Percentiles rank a stretch among this genome's conserved stretches.
These are phyloP conservation scores for Gallinago stenura DNA, from an alignment of 2,797 vertebrate genomes.

Conservation along the genomic window DNA sequence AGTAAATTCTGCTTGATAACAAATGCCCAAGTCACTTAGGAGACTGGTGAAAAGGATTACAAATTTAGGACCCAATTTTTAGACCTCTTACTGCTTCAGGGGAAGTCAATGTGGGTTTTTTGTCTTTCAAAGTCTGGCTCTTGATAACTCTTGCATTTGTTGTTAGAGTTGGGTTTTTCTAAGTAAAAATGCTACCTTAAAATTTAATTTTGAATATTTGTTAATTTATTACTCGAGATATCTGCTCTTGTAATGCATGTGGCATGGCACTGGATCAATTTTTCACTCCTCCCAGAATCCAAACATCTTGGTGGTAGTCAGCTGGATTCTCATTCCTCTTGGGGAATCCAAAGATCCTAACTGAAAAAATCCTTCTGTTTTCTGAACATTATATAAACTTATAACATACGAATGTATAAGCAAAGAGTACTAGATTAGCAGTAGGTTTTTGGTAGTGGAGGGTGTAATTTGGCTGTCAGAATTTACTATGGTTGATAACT, in stretches of 20 bases:
- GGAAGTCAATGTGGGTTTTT: neutral
- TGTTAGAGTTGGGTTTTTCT: neutral
- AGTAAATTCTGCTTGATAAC: neutral
- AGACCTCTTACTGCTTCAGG: neutral
- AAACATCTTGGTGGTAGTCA: neutral
- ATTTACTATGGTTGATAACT: neutral
- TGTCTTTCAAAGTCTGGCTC: neutral
- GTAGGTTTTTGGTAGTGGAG: neutral
- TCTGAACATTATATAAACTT: neutral
- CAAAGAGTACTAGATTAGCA: neutral
- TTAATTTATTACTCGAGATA: neutral
- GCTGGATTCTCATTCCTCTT: neutral
- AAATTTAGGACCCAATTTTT: neutral
- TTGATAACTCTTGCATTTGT: neutral
- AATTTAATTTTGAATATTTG: neutral
- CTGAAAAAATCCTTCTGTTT: neutral
- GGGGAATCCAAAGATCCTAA: neutral
- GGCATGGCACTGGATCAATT: neutral
- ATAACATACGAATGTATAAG: neutral
- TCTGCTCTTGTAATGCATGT: neutral
- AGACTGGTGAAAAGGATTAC: neutral
- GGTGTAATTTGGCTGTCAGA: neutral
- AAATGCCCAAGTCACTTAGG: neutral
- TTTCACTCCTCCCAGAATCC: neutral
- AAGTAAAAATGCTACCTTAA: neutral